Conservation (phyloP, 2,113 vertebrate species). For the Puffinus mauretanicus region DNA sequence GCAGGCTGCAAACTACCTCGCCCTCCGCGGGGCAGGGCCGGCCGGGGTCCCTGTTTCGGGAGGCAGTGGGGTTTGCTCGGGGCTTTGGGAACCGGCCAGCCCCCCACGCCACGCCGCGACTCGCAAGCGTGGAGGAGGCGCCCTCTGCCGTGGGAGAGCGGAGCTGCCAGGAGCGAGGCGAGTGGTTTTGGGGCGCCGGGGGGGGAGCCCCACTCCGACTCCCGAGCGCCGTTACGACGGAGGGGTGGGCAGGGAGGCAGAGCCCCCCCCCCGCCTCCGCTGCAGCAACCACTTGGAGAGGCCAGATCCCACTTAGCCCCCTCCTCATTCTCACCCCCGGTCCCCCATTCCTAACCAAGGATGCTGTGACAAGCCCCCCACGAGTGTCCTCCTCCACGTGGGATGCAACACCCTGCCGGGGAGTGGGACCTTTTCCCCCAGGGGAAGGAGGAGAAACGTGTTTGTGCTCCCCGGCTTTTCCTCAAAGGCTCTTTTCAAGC, state of each 20-base stretch:
- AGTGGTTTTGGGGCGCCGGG: neutral
- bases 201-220: neutral
- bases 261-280: neutral
- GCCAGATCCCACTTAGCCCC: neutral
- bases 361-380: neutral
- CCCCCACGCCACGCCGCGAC: neutral
- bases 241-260: neutral
- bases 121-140: conserved; percentile 3
- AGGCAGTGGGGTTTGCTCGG: neutral
- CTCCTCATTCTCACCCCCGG: neutral
- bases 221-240: neutral
- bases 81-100: neutral
- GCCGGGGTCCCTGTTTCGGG: neutral
- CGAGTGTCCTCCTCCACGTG: neutral
- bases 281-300: neutral
- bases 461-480: conserved; percentile 4
- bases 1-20: neutral
- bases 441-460: conserved; percentile 23
- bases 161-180: neutral
- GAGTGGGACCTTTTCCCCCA: neutral
- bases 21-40: neutral
- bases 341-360: neutral
- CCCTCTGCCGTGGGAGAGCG: conserved; percentile 2
- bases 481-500: conserved; percentile 43
- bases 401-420: neutral